Evolutionary conservation across 2,888 invertebrate species (phyloP), one percentile per base, ranked within the genome.

Genomic region (Chalcis sispes): DNA sequence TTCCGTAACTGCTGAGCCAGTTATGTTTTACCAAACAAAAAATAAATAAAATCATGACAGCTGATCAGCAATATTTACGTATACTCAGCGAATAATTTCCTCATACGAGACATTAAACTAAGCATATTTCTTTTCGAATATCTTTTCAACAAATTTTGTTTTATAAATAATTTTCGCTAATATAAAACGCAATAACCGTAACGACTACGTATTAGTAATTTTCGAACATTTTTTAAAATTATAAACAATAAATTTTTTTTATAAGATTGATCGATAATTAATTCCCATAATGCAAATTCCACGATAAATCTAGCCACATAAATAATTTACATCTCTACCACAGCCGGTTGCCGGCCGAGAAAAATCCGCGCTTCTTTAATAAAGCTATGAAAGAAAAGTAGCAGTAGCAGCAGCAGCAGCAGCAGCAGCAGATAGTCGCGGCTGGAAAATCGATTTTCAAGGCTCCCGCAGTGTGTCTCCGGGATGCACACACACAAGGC

Each of bases 371-470:
- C 36, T 23, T n/a, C n/a, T n/a, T n/a, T n/a, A n/a, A n/a, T n/a
- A n/a, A n/a, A n/a, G n/a, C n/a, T n/a, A 10, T 15, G 27, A 29
- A 32, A 74, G 54, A 32, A 56, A 61, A 74, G 59, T 5, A 62
- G 20, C 29, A 27, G 42, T 29, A n/a, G 32, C n/a, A 62, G 10
- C 13, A n/a, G 40, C 25, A 32, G 20, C 13, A 40, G 46, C 25
- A 20, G 15, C n/a, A 46, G 61, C 20, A 25, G 23, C 15, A 20
- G 66, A 42, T 10, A 36, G 64, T 18, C 40, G 72, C 54, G 66
- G 27, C 50, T 67, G 75, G 66, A 62, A 71, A 76, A 76, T 72
- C 75, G 66, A 76, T 76, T 71, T 69, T 65, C 61, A 67, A 54
- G 32, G 61, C 46, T 67, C 42, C 70, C 64, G 50, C 32, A 58